These are phyloP conservation scores for Hippotragus niger DNA, from an alignment of 2,113 vertebrate genomes.

Conservation along the genomic window DNA sequence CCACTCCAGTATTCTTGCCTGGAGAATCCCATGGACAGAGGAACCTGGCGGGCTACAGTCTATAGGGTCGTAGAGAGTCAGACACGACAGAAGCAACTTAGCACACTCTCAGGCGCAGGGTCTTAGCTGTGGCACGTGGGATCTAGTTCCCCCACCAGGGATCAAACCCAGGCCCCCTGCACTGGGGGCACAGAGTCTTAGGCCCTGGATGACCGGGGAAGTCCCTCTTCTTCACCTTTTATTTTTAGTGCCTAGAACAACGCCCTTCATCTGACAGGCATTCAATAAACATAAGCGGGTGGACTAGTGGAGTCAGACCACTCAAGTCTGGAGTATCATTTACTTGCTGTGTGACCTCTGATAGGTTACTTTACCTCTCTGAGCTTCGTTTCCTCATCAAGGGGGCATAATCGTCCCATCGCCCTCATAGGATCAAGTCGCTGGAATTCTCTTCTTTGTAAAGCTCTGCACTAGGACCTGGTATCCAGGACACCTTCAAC, in stretches of 20 bases:
- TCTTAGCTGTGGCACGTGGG: background rate
- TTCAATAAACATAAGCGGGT: background rate
- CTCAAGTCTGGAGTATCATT: background rate
- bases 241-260: background rate
- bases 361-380: background rate
- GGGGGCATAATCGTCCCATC: background rate
- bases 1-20: background rate
- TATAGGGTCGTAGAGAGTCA: background rate
- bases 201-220: background rate
- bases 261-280: background rate
- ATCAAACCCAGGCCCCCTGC: background rate
- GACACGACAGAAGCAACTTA: background rate
- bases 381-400: background rate
- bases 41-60: background rate
- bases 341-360: background rate
- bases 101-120: background rate
- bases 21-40: background rate
- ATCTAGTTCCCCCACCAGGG: background rate
- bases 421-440: too few species aligned
- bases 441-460: background rate
- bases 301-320: background rate
- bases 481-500: background rate
- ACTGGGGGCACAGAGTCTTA: background rate
- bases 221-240: background rate
- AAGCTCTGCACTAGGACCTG: background rate